These are phyloP conservation scores for Platichthys stellatus DNA, from an alignment of 2,113 vertebrate species.

Conservation along the genomic window DNA sequence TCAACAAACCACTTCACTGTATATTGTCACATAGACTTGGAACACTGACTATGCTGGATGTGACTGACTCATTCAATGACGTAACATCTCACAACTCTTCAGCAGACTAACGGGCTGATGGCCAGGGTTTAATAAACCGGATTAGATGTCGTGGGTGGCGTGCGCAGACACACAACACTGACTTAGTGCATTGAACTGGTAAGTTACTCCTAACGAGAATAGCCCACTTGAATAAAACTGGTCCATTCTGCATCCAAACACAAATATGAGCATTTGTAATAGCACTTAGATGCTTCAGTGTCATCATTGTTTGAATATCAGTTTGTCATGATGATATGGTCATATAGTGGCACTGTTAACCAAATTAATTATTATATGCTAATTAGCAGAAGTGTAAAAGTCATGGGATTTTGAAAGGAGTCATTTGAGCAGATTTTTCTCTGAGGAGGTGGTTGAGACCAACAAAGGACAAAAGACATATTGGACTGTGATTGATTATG, in stretches of 20 bases:
- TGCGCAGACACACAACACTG: slow-evolving; percentile 5
- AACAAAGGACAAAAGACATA: not conserved
- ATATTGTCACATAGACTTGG: not conserved
- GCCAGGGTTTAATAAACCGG: slow-evolving; percentile 26
- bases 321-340: not conserved
- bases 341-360: not conserved
- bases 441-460: not conserved
- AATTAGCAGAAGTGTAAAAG: too few species aligned
- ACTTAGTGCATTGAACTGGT: slow-evolving; percentile 2
- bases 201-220: too few species aligned
- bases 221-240: not conserved
- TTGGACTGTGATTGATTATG: not conserved
- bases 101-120: not conserved
- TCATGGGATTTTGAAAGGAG: too few species aligned
- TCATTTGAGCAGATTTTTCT: too few species aligned
- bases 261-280: not conserved
- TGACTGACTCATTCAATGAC: slow-evolving; percentile 18
- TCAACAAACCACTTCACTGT: not conserved
- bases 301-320: not conserved
- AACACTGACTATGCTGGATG: not conserved
- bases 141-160: slow-evolving; percentile 14
- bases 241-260: not conserved
- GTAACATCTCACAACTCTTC: slow-evolving; percentile 5
- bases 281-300: not conserved
- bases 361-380: not conserved